Conservation (phyloP, 2,113 vertebrate genomes). For the Phrynosoma platyrhinos region DNA sequence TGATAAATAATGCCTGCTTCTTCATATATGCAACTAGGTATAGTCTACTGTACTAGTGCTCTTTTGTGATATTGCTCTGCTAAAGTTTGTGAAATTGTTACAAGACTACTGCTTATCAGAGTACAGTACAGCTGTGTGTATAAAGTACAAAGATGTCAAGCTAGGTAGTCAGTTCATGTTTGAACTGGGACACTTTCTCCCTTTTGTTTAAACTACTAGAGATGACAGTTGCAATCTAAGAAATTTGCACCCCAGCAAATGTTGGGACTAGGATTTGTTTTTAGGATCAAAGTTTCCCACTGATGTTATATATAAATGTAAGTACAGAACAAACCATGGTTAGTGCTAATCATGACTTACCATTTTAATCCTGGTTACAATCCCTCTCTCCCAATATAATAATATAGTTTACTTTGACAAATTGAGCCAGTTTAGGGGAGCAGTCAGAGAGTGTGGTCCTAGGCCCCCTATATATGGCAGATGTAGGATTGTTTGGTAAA, state of each 20-base stretch:
- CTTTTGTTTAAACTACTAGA: not conserved
- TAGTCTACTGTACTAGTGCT: slow-evolving; percentile 40
- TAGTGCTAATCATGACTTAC: not conserved
- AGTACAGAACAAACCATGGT: not conserved
- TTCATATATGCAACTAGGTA: slow-evolving; percentile 52
- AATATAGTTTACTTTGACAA: too few species aligned
- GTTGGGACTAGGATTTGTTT: not conserved
- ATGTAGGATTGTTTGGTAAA: not conserved
- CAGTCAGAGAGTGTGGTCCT: too few species aligned
- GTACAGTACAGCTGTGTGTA: slow-evolving; percentile 14
- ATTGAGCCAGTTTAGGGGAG: too few species aligned
- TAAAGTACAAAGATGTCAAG: not conserved
- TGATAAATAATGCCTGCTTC: slow-evolving; percentile 46
- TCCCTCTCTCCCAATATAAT: not conserved
- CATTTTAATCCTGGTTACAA: not conserved
- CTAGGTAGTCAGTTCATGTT: not conserved
- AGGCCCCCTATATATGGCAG: not conserved
- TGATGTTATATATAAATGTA: not conserved
- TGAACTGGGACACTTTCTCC: not conserved
- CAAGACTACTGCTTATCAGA: slow-evolving; percentile 20
- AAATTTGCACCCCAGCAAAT: not conserved
- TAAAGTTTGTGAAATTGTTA: slow-evolving; percentile 12
- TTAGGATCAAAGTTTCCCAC: not conserved
- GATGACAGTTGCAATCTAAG: not conserved
- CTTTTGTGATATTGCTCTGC: slow-evolving; percentile 53